These are phyloP conservation scores for Ophthalmolycus amberensis DNA, from an alignment of 2,113 vertebrate genomes.

Conservation along the genomic window DNA sequence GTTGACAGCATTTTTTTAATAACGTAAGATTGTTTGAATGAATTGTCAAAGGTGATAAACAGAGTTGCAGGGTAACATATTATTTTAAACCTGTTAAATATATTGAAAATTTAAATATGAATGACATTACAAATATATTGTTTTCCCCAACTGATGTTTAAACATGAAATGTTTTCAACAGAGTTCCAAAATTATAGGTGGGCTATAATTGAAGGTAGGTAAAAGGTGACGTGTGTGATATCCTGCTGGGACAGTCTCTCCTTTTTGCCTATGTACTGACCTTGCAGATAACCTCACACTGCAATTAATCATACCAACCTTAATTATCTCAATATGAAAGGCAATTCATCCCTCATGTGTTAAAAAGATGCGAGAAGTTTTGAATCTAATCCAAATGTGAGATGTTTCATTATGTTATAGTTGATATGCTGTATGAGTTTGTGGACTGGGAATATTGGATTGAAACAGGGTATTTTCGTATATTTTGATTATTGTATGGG, in stretches of 20 bases:
- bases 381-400: background rate
- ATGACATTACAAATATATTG: background rate
- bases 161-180: background rate
- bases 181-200: background rate
- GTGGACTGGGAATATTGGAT: background rate
- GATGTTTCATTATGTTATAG: background rate
- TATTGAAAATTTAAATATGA: conserved; percentile 12
- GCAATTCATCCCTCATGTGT: conserved; percentile 54
- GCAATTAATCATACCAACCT: conserved; percentile 76
- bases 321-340: conserved; percentile 78
- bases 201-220: conserved; percentile 18
- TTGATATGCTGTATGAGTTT: background rate
- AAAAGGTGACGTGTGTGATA: conserved; percentile 66
- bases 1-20: background rate
- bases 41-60: conserved; percentile 13
- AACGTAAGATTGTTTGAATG: conserved; percentile 14
- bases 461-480: background rate
- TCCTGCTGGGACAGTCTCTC: conserved; percentile 65
- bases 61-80: background rate
- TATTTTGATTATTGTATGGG: background rate
- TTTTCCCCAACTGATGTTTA: conserved; percentile 4
- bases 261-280: conserved; percentile 68
- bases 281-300: conserved; percentile 71
- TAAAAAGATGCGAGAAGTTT: background rate
- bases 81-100: background rate